A percentile compares a stretch with the other conserved stretches of the same genome.
Evolutionary conservation across 2,113 vertebrate species (phyloP).

Genomic region (Pangasianodon gigas): DNA sequence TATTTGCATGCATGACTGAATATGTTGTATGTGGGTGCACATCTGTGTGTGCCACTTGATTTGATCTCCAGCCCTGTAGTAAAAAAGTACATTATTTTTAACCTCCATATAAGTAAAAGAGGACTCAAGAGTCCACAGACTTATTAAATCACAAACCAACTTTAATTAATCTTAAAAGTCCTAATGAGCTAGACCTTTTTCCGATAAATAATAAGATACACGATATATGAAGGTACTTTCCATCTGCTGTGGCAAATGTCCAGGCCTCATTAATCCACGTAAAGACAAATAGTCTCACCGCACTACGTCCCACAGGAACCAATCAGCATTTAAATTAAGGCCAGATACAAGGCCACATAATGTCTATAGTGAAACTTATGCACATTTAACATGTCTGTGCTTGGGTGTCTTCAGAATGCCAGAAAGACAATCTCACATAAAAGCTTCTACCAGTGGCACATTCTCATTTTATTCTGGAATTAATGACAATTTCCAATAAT

Average conservation of each 20-base stretch:
- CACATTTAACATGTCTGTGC: neutral
- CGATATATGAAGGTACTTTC: neutral
- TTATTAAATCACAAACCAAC: neutral
- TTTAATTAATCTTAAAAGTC: neutral
- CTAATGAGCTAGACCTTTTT: neutral
- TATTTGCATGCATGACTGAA: neutral
- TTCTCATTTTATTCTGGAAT: neutral
- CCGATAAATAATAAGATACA: neutral
- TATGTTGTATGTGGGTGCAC: neutral
- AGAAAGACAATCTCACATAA: neutral
- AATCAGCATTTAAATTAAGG: slow-evolving; percentile 8
- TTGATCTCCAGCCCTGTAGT: neutral
- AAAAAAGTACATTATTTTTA: neutral
- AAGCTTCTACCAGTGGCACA: neutral
- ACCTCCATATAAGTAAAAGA: neutral
- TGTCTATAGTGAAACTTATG: neutral
- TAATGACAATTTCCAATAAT: neutral
- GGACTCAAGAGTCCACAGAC: neutral
- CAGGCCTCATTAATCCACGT: neutral
- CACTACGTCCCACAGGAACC: neutral
- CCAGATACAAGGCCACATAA: neutral
- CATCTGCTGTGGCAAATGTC: neutral
- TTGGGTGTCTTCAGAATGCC: neutral
- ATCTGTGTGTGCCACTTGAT: neutral
- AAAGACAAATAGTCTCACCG: neutral